Percentiles rank a stretch among this genome's conserved stretches.
phyloP scores from a whole-genome alignment of 2,113 vertebrate species.

The Mesitornis unicolor region DNA sequence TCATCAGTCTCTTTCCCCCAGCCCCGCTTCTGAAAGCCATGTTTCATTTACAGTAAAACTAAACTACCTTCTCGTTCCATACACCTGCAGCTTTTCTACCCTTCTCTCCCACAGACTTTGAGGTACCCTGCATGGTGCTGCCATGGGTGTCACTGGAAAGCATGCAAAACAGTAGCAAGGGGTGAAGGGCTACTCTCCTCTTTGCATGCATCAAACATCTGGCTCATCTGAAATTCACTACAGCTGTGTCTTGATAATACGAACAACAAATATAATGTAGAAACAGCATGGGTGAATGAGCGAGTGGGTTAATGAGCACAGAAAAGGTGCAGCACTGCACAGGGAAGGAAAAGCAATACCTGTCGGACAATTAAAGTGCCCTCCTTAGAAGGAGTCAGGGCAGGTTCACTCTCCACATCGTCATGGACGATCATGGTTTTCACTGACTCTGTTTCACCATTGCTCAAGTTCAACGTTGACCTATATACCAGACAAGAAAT shows the following conservation, averaged over 20 bases:
- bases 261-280: constrained; percentile 72
- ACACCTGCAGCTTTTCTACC: constrained; percentile 38
- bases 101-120: constrained; percentile 31
- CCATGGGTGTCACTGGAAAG: constrained; percentile 56
- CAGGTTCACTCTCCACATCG: constrained; percentile 89
- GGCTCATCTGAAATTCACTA: constrained; percentile 52
- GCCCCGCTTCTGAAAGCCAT: background rate
- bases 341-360: constrained; percentile 76
- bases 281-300: constrained; percentile 79
- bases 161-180: constrained; percentile 74
- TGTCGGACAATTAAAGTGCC: constrained; percentile 96
- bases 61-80: background rate
- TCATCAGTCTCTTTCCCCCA: background rate
- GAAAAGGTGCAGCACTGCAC: constrained; percentile 37
- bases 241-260: constrained; percentile 56
- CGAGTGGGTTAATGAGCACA: constrained; percentile 76
- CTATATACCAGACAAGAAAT: constrained; percentile 51
- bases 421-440: constrained; percentile 97
- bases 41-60: background rate
- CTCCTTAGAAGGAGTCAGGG: constrained; percentile 94
- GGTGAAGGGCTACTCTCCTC: constrained; percentile 44
- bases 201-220: constrained; percentile 66
- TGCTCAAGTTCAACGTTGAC: constrained; percentile 90
- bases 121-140: constrained; percentile 37
- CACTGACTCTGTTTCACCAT: constrained; percentile 93